A percentile compares a stretch with the other conserved stretches of the same genome.
These are phyloP conservation scores for Plecturocebus donacophilus DNA, from an alignment of 2,113 vertebrate genomes.

Conservation along the genomic window DNA sequence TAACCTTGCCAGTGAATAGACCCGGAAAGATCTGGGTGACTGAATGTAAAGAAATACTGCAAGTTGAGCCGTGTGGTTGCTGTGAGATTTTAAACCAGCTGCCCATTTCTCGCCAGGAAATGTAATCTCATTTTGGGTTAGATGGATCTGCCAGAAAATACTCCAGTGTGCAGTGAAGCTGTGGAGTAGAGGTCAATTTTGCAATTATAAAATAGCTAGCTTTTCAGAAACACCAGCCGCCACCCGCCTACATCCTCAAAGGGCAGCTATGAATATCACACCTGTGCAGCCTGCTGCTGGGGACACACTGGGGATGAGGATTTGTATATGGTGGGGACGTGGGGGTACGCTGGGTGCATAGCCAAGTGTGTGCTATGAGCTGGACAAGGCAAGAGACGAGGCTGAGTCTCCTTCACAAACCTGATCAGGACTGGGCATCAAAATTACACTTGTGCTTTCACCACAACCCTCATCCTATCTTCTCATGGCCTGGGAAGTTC, in stretches of 20 bases:
- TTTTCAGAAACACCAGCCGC: slow-evolving; percentile 2
- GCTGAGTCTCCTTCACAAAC: background rate
- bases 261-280: background rate
- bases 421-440: background rate
- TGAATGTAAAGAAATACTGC: background rate
- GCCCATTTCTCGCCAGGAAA: slow-evolving; percentile 17
- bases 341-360: background rate
- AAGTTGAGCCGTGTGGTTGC: background rate
- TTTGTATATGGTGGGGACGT: fast-evolving
- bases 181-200: background rate
- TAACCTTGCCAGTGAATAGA: background rate
- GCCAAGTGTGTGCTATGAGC: background rate
- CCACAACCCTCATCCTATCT: background rate
- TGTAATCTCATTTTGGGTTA: slow-evolving; percentile 31
- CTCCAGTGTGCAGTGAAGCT: background rate
- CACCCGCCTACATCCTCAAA: background rate
- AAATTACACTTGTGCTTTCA: background rate
- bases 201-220: background rate
- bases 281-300: background rate
- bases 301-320: background rate
- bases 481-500: background rate
- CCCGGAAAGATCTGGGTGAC: background rate
- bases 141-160: slow-evolving; percentile 37
- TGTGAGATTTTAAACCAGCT: slow-evolving; percentile 1
- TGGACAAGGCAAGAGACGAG: background rate